These are phyloP conservation scores for Melinopterus prodromus DNA, from an alignment of 2,888 invertebrate genomes.

Conservation along the genomic window DNA sequence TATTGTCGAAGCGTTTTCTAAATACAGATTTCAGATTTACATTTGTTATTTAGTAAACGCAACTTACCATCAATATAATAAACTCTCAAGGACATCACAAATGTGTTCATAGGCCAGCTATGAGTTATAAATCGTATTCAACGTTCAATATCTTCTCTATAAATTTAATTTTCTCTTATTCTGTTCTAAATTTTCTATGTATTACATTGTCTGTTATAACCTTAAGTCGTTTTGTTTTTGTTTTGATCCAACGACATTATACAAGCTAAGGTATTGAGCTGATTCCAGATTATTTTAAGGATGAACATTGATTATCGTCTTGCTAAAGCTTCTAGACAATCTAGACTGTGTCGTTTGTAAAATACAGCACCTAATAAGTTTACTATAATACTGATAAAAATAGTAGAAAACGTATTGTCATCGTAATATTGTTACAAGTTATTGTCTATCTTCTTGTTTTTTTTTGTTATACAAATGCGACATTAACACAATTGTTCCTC, in stretches of 20 bases:
- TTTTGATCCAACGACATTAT: background rate
- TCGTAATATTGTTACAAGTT: background rate
- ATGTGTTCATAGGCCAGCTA: constrained; percentile 50
- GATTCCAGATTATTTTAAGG: background rate
- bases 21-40: constrained; percentile 33
- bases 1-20: constrained; percentile 51
- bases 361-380: background rate
- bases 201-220: background rate
- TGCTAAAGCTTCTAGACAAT: background rate
- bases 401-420: background rate
- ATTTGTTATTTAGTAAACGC: constrained; percentile 28
- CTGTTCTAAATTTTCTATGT: constrained; percentile 26
- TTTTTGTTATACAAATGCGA: background rate
- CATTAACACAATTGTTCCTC: background rate
- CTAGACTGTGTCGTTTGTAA: background rate
- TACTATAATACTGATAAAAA: background rate
- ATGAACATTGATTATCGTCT: constrained; percentile 4
- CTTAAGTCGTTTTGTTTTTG: background rate
- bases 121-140: constrained; percentile 35
- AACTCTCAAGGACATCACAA: constrained; percentile 49
- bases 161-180: constrained; percentile 14
- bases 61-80: constrained; percentile 24
- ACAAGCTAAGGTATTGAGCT: background rate
- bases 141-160: too few species aligned
- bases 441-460: background rate